These are phyloP conservation scores for Ammodytes marinus DNA, from an alignment of 2,113 vertebrate genomes.

Conservation along the genomic window DNA sequence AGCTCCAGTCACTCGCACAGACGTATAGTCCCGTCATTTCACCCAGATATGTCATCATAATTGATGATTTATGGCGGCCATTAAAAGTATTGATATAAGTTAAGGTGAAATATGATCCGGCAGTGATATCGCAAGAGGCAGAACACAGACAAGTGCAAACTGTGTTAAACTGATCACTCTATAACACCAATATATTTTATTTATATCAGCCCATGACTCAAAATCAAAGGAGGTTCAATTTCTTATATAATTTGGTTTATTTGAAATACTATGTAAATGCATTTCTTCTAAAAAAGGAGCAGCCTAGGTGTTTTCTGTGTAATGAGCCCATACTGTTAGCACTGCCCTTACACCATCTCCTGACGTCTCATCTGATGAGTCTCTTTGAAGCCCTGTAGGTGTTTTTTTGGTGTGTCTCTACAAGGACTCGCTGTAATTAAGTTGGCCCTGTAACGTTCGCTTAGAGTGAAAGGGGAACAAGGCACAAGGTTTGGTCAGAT, in stretches of 20 bases:
- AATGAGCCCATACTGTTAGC: constrained; percentile 17
- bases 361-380: constrained; percentile 19
- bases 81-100: constrained; percentile 48
- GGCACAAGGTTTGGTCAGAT: constrained; percentile 32
- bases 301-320: not conserved
- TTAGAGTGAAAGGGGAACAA: not conserved
- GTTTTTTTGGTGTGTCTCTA: not conserved
- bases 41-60: constrained; percentile 23
- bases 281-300: not conserved
- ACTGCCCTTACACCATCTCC: constrained; percentile 15
- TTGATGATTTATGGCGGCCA: constrained; percentile 32
- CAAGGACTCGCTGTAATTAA: constrained; percentile 48
- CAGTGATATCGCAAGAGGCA: not conserved
- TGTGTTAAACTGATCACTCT: not conserved
- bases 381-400: constrained; percentile 47
- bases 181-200: not conserved
- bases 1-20: constrained; percentile 12
- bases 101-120: constrained; percentile 43
- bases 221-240: not conserved
- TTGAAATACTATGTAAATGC: not conserved
- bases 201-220: not conserved
- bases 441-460: constrained; percentile 32
- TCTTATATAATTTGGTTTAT: not conserved
- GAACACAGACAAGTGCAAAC: not conserved
- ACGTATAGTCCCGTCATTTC: constrained; percentile 31